Evolutionary conservation across 2,113 vertebrate genomes (phyloP).

Genomic region (Ictalurus furcatus): DNA sequence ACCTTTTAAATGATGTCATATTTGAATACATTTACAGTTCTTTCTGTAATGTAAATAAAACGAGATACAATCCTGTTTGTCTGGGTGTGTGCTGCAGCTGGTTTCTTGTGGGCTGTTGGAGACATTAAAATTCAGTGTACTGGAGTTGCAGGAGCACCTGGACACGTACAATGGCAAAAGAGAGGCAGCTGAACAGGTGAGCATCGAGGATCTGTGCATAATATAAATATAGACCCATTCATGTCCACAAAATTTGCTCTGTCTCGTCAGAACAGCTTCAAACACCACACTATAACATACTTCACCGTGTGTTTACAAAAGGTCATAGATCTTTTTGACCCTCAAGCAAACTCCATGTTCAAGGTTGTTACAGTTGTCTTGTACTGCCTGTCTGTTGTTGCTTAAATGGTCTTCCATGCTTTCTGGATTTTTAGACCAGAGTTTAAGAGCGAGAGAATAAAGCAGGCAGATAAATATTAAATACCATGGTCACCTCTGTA

Average conservation of each 20-base stretch:
- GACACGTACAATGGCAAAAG: slow-evolving; percentile 93
- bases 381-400: neutral
- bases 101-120: slow-evolving; percentile 94
- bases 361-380: neutral
- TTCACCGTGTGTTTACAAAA: neutral
- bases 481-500: slow-evolving; percentile 19
- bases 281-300: neutral
- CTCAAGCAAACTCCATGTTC: neutral
- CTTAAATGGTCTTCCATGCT: neutral
- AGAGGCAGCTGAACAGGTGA: slow-evolving; percentile 91
- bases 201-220: slow-evolving; percentile 35
- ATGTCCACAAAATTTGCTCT: neutral
- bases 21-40: neutral
- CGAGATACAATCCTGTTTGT: neutral
- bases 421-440: neutral
- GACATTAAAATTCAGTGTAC: slow-evolving; percentile 93
- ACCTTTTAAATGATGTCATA: neutral
- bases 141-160: slow-evolving; percentile 97
- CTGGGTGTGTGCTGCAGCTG: slow-evolving; percentile 74
- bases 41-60: neutral
- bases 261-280: neutral
- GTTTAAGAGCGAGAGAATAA: neutral
- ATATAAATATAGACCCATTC: neutral
- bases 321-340: neutral
- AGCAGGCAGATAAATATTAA: slow-evolving; percentile 55